Percentiles rank a stretch among this genome's conserved stretches.
Conservation (phyloP, 2,888 invertebrate genomes). For the Chydorus sphaericus region DNA sequence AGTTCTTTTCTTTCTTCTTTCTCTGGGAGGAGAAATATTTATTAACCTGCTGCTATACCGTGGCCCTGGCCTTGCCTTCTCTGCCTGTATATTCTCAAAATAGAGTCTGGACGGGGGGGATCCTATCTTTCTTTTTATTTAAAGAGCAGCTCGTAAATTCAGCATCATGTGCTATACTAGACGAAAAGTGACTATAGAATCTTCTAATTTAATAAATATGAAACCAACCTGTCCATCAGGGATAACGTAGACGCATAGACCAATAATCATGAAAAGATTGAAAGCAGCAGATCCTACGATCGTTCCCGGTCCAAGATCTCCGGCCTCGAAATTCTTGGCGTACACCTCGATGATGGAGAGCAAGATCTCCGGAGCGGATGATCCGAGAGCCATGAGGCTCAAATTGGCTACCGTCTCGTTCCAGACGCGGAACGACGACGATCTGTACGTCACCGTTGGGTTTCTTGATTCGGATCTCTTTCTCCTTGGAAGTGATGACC, state of each 20-base stretch:
- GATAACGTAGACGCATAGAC: constrained; percentile 80
- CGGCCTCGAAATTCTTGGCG: constrained; percentile 86
- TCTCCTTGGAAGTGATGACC: constrained; percentile 95
- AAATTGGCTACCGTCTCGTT: constrained; percentile 98
- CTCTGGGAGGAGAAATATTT: too few species aligned
- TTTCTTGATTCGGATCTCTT: constrained; percentile 79
- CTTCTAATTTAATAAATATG: too few species aligned
- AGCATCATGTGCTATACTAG: too few species aligned
- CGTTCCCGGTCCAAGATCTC: constrained; percentile 93
- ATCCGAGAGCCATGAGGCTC: constrained; percentile 96
- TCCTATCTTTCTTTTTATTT: too few species aligned
- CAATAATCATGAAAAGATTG: constrained; percentile 94
- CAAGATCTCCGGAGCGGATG: constrained; percentile 95
- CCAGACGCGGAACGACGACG: constrained; percentile 88
- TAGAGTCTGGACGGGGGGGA: too few species aligned
- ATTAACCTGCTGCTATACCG: too few species aligned
- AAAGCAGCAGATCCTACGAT: constrained; percentile 98
- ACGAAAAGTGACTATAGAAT: too few species aligned
- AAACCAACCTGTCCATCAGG: constrained; percentile 82
- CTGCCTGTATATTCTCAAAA: too few species aligned
- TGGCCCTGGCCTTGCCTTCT: too few species aligned
- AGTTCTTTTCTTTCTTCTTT: too few species aligned
- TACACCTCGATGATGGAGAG: constrained; percentile 95
- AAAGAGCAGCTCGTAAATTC: too few species aligned
- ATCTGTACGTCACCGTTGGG: constrained; percentile 75